Percentiles rank a stretch among this genome's conserved stretches.
phyloP scores from a whole-genome alignment of 1,140 invertebrate genomes.

The Pogonomyrmex barbatus region DNA sequence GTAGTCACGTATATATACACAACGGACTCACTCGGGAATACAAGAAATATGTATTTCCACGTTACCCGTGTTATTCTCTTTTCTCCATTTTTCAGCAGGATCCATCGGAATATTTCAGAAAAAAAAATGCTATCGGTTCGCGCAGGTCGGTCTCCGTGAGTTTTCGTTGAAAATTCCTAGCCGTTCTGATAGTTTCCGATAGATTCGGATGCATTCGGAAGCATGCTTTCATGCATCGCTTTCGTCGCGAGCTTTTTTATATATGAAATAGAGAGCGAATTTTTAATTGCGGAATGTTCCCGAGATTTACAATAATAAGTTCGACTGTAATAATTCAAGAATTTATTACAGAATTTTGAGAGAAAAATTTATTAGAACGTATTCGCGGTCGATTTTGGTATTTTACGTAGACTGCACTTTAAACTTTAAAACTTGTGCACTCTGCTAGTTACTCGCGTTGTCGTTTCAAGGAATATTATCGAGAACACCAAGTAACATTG shows the following conservation, averaged over 20 bases:
- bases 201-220: neutral
- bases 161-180: slow-evolving; percentile 38
- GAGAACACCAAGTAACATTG: slow-evolving; percentile 47
- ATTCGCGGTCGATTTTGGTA: neutral
- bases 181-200: slow-evolving; percentile 14
- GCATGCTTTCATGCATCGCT: neutral
- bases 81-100: slow-evolving; percentile 56
- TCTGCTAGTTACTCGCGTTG: slow-evolving; percentile 4
- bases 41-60: slow-evolving; percentile 54
- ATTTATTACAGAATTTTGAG: neutral
- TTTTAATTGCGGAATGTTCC: neutral
- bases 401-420: neutral
- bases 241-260: neutral
- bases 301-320: neutral
- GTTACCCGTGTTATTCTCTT: slow-evolving; percentile 32
- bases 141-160: neutral
- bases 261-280: neutral
- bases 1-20: slow-evolving; percentile 13
- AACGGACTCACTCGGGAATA: slow-evolving; percentile 47
- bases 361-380: neutral
- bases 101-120: slow-evolving; percentile 56
- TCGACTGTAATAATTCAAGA: neutral
- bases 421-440: slow-evolving; percentile 42
- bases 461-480: slow-evolving; percentile 45
- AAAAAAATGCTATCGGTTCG: slow-evolving; percentile 32